Percentiles rank a stretch among this genome's conserved stretches.
These are phyloP conservation scores for Oligia fasciuncula DNA, from an alignment of 2,888 invertebrate genomes.

Conservation along the genomic window DNA sequence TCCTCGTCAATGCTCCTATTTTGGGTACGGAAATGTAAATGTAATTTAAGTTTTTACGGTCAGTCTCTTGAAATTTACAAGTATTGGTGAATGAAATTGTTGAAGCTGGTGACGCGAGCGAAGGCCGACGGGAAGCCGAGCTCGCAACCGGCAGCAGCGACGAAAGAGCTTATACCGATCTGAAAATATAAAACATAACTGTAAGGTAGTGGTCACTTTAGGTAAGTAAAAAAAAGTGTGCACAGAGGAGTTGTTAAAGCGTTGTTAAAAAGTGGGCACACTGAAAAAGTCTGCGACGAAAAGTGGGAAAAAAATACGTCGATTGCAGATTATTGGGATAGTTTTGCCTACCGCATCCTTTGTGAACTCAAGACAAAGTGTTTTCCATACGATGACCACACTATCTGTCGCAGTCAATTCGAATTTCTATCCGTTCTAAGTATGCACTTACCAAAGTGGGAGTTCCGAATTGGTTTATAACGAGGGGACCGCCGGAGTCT, in stretches of 20 bases:
- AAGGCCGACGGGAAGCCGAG: conserved; percentile 78
- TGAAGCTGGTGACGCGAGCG: conserved; percentile 78
- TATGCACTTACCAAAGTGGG: conserved; percentile 30
- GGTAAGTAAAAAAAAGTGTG: neutral
- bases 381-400: neutral
- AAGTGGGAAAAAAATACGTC: neutral
- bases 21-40: neutral
- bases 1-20: no score
- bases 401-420: neutral
- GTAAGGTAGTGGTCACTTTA: no score
- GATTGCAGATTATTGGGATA: neutral
- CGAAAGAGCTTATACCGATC: conserved; percentile 81
- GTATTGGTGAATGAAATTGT: conserved; percentile 72
- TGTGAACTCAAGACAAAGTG: neutral
- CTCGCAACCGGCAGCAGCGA: conserved; percentile 72
- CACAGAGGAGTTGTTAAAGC: neutral
- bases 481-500: conserved; percentile 79
- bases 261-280: neutral
- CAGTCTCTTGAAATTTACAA: conserved; percentile 57
- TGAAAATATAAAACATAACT: conserved; percentile 52
- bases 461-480: conserved; percentile 59
- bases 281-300: neutral
- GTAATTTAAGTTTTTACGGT: neutral
- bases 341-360: neutral
- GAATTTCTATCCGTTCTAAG: neutral